Percentiles rank a stretch among this genome's conserved stretches.
phyloP scores from a whole-genome alignment of 2,888 invertebrate species.

The Cephalotes varians region DNA sequence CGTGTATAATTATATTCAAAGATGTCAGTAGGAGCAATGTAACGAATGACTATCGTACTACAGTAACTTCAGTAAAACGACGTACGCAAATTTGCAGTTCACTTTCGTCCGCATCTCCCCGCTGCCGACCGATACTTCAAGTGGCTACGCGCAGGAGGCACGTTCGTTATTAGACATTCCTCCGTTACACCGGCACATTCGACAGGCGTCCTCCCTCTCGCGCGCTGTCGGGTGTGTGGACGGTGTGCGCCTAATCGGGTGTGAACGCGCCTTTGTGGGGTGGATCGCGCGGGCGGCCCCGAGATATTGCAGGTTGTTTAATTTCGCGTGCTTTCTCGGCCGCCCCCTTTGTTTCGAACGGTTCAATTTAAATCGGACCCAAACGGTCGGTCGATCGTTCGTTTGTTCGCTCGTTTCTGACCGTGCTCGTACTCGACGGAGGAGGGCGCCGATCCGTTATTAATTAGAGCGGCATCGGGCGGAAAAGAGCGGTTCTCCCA shows the following conservation, averaged over 20 bases:
- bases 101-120: slow-evolving; percentile 25
- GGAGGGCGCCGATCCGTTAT: slow-evolving; percentile 83
- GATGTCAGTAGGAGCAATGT: too few relatives aligned
- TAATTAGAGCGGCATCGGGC: slow-evolving; percentile 82
- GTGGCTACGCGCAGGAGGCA: slow-evolving; percentile 60
- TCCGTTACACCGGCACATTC: slow-evolving; percentile 72
- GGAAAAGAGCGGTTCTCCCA: slow-evolving; percentile 77
- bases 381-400: slow-evolving; percentile 67
- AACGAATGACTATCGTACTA: too few relatives aligned
- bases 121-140: slow-evolving; percentile 50
- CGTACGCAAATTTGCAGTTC: background rate
- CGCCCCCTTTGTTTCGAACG: slow-evolving; percentile 83
- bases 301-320: slow-evolving; percentile 84
- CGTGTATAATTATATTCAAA: background rate
- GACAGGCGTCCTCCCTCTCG: slow-evolving; percentile 58
- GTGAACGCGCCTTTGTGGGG: slow-evolving; percentile 84
- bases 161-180: slow-evolving; percentile 83
- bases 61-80: background rate
- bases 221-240: slow-evolving; percentile 67
- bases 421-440: slow-evolving; percentile 36
- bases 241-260: slow-evolving; percentile 82
- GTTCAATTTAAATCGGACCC: slow-evolving; percentile 83
- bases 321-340: slow-evolving; percentile 78
- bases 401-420: slow-evolving; percentile 51
- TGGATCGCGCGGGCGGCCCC: slow-evolving; percentile 68